Evolutionary conservation across 2,113 vertebrate species (phyloP).

Genomic region (Camarhynchus parvulus): DNA sequence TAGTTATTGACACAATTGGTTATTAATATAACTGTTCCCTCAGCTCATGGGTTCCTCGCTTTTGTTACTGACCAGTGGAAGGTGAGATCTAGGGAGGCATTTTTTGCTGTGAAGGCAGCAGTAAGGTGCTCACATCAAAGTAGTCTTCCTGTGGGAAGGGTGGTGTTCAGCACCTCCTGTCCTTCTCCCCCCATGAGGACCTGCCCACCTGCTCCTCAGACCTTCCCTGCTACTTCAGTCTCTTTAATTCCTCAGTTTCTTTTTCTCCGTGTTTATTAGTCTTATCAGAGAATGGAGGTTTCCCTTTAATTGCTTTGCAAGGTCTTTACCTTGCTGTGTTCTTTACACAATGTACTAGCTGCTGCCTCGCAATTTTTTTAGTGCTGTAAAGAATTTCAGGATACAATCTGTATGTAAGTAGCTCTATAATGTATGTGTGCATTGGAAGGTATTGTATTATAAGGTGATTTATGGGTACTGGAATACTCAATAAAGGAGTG

Average conservation of each 20-base stretch:
- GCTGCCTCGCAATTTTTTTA: slow-evolving; percentile 38
- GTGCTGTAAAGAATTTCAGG: slow-evolving; percentile 42
- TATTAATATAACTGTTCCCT: neutral
- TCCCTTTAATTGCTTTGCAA: slow-evolving; percentile 48
- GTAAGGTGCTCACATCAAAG: neutral
- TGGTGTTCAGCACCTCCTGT: neutral
- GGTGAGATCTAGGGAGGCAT: neutral
- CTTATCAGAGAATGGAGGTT: neutral
- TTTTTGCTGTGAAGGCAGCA: neutral
- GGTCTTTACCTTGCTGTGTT: slow-evolving; percentile 24
- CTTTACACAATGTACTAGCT: slow-evolving; percentile 16
- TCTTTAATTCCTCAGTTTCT: neutral
- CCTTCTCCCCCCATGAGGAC: rapidly evolving
- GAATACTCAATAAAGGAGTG: slow-evolving; percentile 54
- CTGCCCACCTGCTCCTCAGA: neutral
- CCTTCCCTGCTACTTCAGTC: neutral
- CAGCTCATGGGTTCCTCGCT: neutral
- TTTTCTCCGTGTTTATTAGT: neutral
- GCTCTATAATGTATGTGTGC: slow-evolving; percentile 33
- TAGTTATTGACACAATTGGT: neutral
- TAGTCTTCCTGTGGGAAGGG: neutral
- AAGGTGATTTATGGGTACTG: slow-evolving; percentile 53
- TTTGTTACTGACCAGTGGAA: neutral
- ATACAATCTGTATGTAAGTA: slow-evolving; percentile 54
- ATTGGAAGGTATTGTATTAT: slow-evolving; percentile 49